Evolutionary conservation across 1,140 invertebrate genomes (phyloP), one percentile per base, ranked within the genome.

Genomic region (Calosoma granatense): DNA sequence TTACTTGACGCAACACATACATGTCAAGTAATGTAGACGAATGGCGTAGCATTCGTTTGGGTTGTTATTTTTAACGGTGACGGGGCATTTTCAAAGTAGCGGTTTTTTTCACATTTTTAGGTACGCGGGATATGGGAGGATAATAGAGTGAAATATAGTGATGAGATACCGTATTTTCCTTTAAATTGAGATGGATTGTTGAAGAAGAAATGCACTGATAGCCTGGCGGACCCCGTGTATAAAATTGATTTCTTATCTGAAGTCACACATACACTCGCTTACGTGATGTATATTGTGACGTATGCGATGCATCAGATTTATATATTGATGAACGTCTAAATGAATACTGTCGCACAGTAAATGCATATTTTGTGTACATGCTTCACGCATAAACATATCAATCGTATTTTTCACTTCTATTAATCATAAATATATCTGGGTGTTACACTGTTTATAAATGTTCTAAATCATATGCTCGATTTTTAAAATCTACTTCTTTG

Each of bases 111-210:
- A 47, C 41, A 47, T 47, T 47, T 47, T 47, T 47, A 47, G 41
- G 41, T 47, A 47, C 41, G 41, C 41, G 41, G 41, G 15, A 47
- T 47, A 47, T 47, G 41, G 23, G 56, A 15, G 54, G 51, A 54
- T 61, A 61, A 61, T 61, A 47, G 60, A 61, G 58, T 61, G 60
- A 61, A 61, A 61, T 59, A 61, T 61, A 51, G 41, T 61, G 60
- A 61, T 61, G 57, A 61, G 55, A 61, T 56, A 55, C 56, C 57
- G 36, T 30, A 55, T 55, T 17, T 36, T 47, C 9, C 41, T 54
- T 56, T 21, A 59, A 61, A 61, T 61, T 61, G 58, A 61, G 60
- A 61, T 61, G 60, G 60, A 61, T 61, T 55, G 60, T 61, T 61
- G 41, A 9, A 17, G 41, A 47, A 47, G 41, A 9, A 47, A 6